Evolutionary conservation across 1,140 invertebrate genomes (phyloP).

Genomic region (Drosophila littoralis): DNA sequence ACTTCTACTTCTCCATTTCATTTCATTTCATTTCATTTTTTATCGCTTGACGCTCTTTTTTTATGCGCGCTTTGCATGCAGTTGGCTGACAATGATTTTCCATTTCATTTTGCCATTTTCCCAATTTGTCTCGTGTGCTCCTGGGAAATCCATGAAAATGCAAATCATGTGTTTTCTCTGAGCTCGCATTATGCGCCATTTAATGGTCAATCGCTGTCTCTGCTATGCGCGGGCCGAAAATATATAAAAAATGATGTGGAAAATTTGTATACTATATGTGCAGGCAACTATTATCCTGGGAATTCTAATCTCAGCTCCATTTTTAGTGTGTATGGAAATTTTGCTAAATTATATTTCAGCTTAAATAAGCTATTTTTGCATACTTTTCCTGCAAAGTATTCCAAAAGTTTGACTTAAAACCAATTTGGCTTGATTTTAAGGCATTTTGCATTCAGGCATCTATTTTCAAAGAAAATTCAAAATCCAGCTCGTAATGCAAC

Average conservation of each 20-base stretch:
- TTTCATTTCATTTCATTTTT: background rate
- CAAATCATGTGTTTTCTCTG: slow-evolving; percentile 39
- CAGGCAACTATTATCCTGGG: slow-evolving; percentile 8
- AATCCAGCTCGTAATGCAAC: too few species aligned
- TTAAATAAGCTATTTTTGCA: background rate
- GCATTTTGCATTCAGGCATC: too few species aligned
- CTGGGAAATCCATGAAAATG: slow-evolving; percentile 36
- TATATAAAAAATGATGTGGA: slow-evolving; percentile 8
- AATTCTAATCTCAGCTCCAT: background rate
- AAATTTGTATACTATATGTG: background rate
- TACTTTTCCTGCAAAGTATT: background rate
- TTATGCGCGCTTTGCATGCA: slow-evolving; percentile 66
- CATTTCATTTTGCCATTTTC: slow-evolving; percentile 16
- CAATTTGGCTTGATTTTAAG: too few species aligned
- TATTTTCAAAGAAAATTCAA: too few species aligned
- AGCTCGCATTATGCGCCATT: slow-evolving; percentile 27
- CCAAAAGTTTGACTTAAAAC: too few species aligned
- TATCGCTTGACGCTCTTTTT: slow-evolving; percentile 34
- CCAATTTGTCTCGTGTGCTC: slow-evolving; percentile 34
- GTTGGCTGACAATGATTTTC: slow-evolving; percentile 37
- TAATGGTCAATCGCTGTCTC: slow-evolving; percentile 39
- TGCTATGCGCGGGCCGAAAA: background rate
- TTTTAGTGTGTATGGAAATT: too few species aligned
- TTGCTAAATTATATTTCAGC: too few species aligned
- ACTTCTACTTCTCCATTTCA: slow-evolving; percentile 2